Percentiles rank a stretch among this genome's conserved stretches.
phyloP scores from a whole-genome alignment of 2,888 invertebrate genomes.

The Aethes cnicana region DNA sequence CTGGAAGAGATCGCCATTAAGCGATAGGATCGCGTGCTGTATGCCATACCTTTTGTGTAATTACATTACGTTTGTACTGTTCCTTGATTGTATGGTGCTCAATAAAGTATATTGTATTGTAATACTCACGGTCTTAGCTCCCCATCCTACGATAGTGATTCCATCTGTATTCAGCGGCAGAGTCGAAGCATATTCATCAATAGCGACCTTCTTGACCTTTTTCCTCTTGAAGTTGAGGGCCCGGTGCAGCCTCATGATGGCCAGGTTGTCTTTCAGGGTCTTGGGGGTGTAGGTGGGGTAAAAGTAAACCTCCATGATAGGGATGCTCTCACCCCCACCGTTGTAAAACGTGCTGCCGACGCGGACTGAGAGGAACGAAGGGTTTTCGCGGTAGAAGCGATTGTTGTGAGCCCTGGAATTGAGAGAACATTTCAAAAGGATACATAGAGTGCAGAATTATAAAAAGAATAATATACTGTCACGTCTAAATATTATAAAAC shows the following conservation, averaged over 20 bases:
- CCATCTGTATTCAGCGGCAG: constrained; percentile 50
- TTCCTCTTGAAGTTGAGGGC: constrained; percentile 44
- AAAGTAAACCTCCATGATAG: constrained; percentile 61
- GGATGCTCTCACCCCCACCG: constrained; percentile 56
- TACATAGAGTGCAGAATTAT: background rate
- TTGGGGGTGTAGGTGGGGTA: constrained; percentile 61
- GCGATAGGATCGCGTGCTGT: too few relatives aligned
- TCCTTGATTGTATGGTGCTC: too few relatives aligned
- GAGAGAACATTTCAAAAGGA: background rate
- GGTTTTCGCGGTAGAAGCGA: constrained; percentile 67
- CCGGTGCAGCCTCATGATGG: constrained; percentile 52
- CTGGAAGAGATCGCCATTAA: too few relatives aligned
- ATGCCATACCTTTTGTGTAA: too few relatives aligned
- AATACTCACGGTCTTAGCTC: constrained; percentile 57
- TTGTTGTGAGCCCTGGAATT: constrained; percentile 64
- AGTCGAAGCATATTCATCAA: constrained; percentile 45
- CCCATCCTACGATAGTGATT: constrained; percentile 66
- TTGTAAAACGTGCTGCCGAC: constrained; percentile 61
- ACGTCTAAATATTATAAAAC: too few relatives aligned
- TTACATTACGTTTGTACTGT: too few relatives aligned
- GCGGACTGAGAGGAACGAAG: constrained; percentile 61
- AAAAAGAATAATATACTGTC: too few relatives aligned
- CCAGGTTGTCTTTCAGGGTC: constrained; percentile 58
- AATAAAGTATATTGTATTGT: too few relatives aligned
- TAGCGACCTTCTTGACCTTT: constrained; percentile 55